Evolutionary conservation across 2,888 invertebrate species (phyloP).

Genomic region (Agrotis clavis): DNA sequence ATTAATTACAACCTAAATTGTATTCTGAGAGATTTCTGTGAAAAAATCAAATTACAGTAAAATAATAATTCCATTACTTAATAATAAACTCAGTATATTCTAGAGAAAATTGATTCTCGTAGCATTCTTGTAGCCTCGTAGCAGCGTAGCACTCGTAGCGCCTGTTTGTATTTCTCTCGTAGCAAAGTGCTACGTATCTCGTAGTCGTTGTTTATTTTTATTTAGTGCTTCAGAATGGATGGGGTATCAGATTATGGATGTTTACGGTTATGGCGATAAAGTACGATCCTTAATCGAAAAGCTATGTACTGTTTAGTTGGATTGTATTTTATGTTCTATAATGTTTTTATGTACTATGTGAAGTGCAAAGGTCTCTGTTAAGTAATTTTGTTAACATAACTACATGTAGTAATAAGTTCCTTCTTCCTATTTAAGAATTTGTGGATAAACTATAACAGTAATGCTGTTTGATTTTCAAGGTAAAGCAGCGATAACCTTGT

Average conservation of each 20-base stretch:
- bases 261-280: slow-evolving; percentile 46
- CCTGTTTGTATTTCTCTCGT: slow-evolving; percentile 47
- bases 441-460: too few relatives aligned
- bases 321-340: slow-evolving; percentile 18
- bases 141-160: slow-evolving; percentile 32
- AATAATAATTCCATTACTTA: background rate
- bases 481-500: too few relatives aligned
- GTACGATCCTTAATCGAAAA: slow-evolving; percentile 41
- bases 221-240: slow-evolving; percentile 45
- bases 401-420: background rate
- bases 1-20: background rate
- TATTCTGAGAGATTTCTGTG: background rate
- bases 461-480: too few relatives aligned
- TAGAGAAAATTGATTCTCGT: slow-evolving; percentile 37
- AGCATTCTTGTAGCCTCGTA: slow-evolving; percentile 32
- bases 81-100: slow-evolving; percentile 16
- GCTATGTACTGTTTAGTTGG: slow-evolving; percentile 44
- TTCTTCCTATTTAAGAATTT: too few relatives aligned
- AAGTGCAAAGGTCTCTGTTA: too few relatives aligned
- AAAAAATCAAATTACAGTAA: slow-evolving; percentile 3
- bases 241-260: slow-evolving; percentile 51
- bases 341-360: background rate
- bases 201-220: slow-evolving; percentile 54
- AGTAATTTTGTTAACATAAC: background rate
- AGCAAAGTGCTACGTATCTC: slow-evolving; percentile 47